Conservation (phyloP, 2,797 vertebrate species). For the Potorous gilbertii region DNA sequence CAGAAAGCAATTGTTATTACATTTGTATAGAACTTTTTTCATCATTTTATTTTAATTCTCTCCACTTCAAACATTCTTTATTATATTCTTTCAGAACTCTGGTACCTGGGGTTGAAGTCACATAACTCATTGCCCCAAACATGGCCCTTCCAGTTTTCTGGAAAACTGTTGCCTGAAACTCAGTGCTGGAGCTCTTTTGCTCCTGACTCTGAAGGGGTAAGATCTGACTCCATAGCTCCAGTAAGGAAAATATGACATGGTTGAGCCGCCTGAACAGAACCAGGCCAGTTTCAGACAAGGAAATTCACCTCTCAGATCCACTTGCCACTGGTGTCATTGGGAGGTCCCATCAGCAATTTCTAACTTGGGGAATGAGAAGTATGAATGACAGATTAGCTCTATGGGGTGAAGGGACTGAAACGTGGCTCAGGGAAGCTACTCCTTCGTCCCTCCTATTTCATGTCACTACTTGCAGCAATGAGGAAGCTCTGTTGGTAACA, state of each 20-base stretch:
- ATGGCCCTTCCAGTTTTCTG: not conserved
- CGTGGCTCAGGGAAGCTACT: slow-evolving; percentile 3
- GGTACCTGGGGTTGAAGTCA: not conserved
- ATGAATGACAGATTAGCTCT: not conserved
- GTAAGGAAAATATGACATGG: not conserved
- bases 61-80: slow-evolving; percentile 42
- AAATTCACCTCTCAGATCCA: not conserved
- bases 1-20: not conserved
- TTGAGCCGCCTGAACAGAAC: slow-evolving; percentile 1
- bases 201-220: not conserved
- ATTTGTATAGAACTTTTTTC: slow-evolving; percentile 33
- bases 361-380: not conserved
- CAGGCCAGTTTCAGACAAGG: slow-evolving; percentile 12
- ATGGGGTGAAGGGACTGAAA: slow-evolving; percentile 3
- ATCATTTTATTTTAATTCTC: slow-evolving; percentile 50
- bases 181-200: not conserved
- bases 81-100: slow-evolving; percentile 37
- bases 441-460: not conserved
- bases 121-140: not conserved
- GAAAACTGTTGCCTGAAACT: not conserved
- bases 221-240: not conserved
- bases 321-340: not conserved
- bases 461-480: not conserved
- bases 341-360: not conserved
- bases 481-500: slow-evolving; percentile 7